These are phyloP conservation scores for Pentalonia nigronervosa DNA, from an alignment of 1,140 invertebrate genomes.

Conservation along the genomic window DNA sequence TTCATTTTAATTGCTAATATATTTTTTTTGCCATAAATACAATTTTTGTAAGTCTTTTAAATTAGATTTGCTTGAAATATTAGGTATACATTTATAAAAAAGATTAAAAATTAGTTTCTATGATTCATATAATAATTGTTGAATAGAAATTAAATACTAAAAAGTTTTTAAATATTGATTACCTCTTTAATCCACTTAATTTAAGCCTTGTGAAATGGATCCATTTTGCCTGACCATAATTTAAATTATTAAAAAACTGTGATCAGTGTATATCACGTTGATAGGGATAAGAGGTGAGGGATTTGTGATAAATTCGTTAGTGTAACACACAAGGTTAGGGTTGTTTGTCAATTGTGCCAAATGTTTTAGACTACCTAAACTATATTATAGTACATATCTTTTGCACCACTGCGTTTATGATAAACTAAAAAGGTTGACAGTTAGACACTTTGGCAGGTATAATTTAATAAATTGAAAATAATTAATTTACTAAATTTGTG, in stretches of 20 bases:
- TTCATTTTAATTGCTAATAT: neutral
- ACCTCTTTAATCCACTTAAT: neutral
- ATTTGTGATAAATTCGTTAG: neutral
- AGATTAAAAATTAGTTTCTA: too few species aligned
- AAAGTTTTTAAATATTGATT: neutral
- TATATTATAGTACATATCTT: neutral
- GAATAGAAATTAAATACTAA: neutral
- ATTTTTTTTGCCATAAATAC: neutral
- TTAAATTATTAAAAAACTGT: neutral
- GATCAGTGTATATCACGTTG: neutral
- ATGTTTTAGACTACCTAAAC: neutral
- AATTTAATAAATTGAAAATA: constrained; percentile 19
- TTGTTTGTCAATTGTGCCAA: neutral
- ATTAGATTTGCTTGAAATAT: neutral
- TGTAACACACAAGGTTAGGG: neutral
- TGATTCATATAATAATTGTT: neutral
- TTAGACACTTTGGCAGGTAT: neutral
- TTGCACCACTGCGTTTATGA: neutral
- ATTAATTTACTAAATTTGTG: neutral
- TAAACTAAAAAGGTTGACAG: neutral
- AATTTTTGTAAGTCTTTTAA: neutral
- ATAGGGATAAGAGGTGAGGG: too few species aligned
- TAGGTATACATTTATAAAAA: neutral
- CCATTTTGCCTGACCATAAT: neutral
- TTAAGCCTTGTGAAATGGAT: neutral